Evolutionary conservation across 2,888 invertebrate species (phyloP).

Genomic region (Cerceris rybyensis): DNA sequence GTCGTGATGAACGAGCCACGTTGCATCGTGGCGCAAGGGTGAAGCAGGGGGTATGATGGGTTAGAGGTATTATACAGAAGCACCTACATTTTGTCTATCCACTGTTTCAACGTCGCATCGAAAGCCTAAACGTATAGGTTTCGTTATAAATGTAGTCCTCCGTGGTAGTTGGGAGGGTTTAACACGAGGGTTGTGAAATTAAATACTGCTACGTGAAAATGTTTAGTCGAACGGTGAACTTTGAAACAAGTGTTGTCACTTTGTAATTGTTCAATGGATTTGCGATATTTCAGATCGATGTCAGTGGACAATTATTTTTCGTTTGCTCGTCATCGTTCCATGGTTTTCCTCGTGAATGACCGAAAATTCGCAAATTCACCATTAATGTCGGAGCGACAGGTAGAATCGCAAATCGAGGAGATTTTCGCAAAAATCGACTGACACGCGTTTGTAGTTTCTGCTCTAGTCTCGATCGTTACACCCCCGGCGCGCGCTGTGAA

Average conservation of each 20-base stretch:
- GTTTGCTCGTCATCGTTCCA: background rate
- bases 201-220: too few species aligned
- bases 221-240: too few species aligned
- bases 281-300: too few species aligned
- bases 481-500: constrained; percentile 58
- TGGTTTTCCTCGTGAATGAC: background rate
- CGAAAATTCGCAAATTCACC: constrained; percentile 15
- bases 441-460: constrained; percentile 48
- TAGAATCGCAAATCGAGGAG: constrained; percentile 2
- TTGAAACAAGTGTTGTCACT: too few species aligned
- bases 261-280: too few species aligned
- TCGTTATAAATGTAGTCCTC: too few species aligned
- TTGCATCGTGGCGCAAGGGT: constrained; percentile 40
- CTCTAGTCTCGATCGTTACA: constrained; percentile 47
- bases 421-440: constrained; percentile 29
- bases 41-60: background rate
- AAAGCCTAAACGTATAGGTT: too few species aligned
- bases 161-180: too few species aligned
- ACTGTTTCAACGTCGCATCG: too few species aligned
- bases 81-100: background rate
- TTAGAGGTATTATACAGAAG: constrained; percentile 7
- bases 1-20: constrained; percentile 73
- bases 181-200: too few species aligned
- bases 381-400: constrained; percentile 4
- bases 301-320: too few species aligned